Evolutionary conservation across 2,888 invertebrate genomes (phyloP).

Genomic region (Anoplius nigerrimus): DNA sequence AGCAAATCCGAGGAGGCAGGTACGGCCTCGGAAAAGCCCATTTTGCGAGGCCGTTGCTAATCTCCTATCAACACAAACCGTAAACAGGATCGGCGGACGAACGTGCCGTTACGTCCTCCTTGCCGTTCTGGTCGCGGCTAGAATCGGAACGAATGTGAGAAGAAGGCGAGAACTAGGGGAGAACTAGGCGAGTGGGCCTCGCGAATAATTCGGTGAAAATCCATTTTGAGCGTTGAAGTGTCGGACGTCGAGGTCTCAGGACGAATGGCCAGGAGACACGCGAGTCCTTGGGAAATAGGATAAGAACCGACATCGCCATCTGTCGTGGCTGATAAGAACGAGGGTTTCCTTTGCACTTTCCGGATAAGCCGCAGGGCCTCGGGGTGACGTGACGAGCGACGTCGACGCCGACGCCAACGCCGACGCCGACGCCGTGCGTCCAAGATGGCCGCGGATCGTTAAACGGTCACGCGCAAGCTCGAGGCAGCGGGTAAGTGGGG

Average conservation of each 20-base stretch:
- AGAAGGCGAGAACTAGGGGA: too few relatives aligned
- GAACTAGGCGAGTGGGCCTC: too few relatives aligned
- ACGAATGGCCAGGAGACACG: slow-evolving; percentile 1
- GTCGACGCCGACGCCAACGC: slow-evolving; percentile 60
- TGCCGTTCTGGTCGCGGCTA: too few relatives aligned
- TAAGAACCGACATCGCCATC: slow-evolving; percentile 67
- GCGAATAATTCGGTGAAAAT: too few relatives aligned
- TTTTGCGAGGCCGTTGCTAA: too few relatives aligned
- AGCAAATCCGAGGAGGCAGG: too few relatives aligned
- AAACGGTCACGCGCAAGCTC: slow-evolving; percentile 66
- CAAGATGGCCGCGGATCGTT: slow-evolving; percentile 68
- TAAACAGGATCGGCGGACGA: too few relatives aligned
- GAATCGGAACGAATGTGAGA: too few relatives aligned
- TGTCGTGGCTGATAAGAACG: slow-evolving; percentile 66
- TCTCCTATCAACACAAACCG: too few relatives aligned
- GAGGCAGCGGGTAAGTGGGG: slow-evolving; percentile 31
- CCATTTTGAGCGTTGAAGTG: neutral
- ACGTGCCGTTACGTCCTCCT: too few relatives aligned
- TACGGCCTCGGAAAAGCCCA: too few relatives aligned
- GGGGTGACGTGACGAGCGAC: slow-evolving; percentile 64
- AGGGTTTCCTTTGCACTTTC: slow-evolving; percentile 64
- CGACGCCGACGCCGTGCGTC: slow-evolving; percentile 64
- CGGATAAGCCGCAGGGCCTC: slow-evolving; percentile 64
- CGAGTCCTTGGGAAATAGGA: slow-evolving; percentile 40
- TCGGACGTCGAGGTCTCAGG: neutral